These are phyloP conservation scores for Lepidiolamprologus cunningtoni DNA, from an alignment of 2,113 vertebrate genomes.

Conservation along the genomic window DNA sequence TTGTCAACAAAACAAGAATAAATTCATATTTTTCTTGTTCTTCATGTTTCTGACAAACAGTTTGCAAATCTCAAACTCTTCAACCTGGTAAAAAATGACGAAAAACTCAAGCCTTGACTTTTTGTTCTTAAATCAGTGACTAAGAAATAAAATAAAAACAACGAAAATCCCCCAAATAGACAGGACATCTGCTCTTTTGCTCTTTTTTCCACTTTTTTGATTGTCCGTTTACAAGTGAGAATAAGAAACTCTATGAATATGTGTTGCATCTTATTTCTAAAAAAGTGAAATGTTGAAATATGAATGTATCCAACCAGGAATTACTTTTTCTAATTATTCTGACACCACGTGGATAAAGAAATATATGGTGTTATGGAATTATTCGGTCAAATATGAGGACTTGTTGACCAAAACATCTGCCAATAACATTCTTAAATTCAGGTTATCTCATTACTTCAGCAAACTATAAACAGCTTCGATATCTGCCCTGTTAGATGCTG, in stretches of 20 bases:
- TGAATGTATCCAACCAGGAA: neutral
- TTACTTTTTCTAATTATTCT: fast-evolving
- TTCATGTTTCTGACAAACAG: neutral
- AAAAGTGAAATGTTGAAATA: neutral
- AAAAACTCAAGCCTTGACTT: neutral
- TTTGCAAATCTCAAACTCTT: neutral
- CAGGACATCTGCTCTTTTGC: neutral
- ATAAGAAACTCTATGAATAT: neutral
- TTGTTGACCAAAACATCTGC: neutral
- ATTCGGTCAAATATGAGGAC: neutral
- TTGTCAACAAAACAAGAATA: neutral
- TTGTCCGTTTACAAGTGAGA: fast-evolving
- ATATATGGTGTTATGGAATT: neutral
- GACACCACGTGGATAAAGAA: neutral
- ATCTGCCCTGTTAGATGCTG: neutral
- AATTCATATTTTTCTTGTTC: neutral
- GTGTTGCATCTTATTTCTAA: fast-evolving
- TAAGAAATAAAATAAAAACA: neutral
- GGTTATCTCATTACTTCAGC: neutral
- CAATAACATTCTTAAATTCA: neutral
- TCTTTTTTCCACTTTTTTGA: neutral
- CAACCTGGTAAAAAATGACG: neutral
- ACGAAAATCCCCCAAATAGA: fast-evolving
- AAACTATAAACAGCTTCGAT: neutral
- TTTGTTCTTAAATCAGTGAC: neutral